Conservation (phyloP, 1,140 invertebrate species). For the Drosophila subpulchrella region DNA sequence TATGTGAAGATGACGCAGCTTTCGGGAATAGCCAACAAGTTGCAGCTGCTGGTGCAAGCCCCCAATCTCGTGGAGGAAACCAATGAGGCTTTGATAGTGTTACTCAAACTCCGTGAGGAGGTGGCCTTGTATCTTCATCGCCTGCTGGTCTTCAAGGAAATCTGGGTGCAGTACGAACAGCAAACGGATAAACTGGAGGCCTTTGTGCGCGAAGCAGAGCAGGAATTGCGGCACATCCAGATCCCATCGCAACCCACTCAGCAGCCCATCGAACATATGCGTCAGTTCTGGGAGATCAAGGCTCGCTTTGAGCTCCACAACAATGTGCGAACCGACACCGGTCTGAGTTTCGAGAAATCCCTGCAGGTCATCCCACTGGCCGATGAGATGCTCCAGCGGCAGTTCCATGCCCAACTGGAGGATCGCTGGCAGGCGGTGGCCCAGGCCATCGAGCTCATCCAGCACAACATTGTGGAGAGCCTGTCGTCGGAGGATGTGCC, state of each 20-base stretch:
- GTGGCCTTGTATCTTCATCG: conserved; percentile 89
- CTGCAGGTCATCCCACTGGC: conserved; percentile 91
- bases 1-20: conserved; percentile 90
- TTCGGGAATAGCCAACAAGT: conserved; percentile 88
- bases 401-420: conserved; percentile 90
- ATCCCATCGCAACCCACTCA: conserved; percentile 85
- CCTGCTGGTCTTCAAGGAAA: conserved; percentile 90
- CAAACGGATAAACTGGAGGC: conserved; percentile 89
- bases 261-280: conserved; percentile 89
- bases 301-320: conserved; percentile 95
- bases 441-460: conserved; percentile 87
- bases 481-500: conserved; percentile 90
- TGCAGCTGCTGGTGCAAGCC: conserved; percentile 90
- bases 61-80: conserved; percentile 90
- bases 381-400: conserved; percentile 92
- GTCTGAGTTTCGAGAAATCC: conserved; percentile 90
- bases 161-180: conserved; percentile 90
- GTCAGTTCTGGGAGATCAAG: conserved; percentile 94
- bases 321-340: conserved; percentile 89
- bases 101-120: conserved; percentile 90
- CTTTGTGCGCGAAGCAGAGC: conserved; percentile 90
- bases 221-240: conserved; percentile 86
- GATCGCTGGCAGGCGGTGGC: conserved; percentile 90
- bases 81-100: conserved; percentile 88
- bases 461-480: conserved; percentile 88